These are phyloP conservation scores for Simalia tracyae DNA, from an alignment of 2,797 vertebrate genomes.

Conservation along the genomic window DNA sequence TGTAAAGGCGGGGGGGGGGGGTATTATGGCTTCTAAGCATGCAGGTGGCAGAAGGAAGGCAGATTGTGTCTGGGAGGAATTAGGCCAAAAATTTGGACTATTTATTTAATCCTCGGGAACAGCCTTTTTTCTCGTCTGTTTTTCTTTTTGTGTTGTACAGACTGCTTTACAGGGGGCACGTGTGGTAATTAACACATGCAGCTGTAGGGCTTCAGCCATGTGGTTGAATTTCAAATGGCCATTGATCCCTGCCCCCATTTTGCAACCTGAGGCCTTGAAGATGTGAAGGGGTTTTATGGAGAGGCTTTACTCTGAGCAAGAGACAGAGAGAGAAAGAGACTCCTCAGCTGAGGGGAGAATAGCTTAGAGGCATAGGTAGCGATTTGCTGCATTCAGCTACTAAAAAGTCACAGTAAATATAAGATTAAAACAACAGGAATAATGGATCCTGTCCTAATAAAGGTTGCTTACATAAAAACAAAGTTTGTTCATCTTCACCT, in stretches of 20 bases:
- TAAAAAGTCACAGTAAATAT: slow-evolving; percentile 8
- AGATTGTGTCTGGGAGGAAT: slow-evolving; percentile 62
- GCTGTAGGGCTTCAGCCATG: slow-evolving; percentile 74
- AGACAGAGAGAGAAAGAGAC: slow-evolving; percentile 22
- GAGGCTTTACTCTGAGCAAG: slow-evolving; percentile 37
- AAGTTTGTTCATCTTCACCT: background rate
- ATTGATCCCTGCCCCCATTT: slow-evolving; percentile 68
- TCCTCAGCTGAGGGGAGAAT: slow-evolving; percentile 39
- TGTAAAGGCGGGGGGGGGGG: slow-evolving; percentile 28
- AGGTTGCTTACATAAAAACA: background rate
- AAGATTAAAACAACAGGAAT: background rate
- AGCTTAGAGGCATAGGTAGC: slow-evolving; percentile 21
- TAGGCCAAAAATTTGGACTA: slow-evolving; percentile 74
- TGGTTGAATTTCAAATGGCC: slow-evolving; percentile 78
- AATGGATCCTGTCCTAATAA: background rate
- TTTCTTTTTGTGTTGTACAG: slow-evolving; percentile 73
- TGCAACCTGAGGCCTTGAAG: slow-evolving; percentile 55
- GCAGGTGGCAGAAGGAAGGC: slow-evolving; percentile 60
- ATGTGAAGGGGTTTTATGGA: slow-evolving; percentile 55
- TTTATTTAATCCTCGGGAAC: slow-evolving; percentile 78
- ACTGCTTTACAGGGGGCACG: slow-evolving; percentile 76
- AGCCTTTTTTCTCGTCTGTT: slow-evolving; percentile 71
- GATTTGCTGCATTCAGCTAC: background rate
- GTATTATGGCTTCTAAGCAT: slow-evolving; percentile 56
- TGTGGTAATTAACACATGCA: slow-evolving; percentile 79